phyloP scores from a whole-genome alignment of 2,797 vertebrate genomes.

The Psittacula echo region DNA sequence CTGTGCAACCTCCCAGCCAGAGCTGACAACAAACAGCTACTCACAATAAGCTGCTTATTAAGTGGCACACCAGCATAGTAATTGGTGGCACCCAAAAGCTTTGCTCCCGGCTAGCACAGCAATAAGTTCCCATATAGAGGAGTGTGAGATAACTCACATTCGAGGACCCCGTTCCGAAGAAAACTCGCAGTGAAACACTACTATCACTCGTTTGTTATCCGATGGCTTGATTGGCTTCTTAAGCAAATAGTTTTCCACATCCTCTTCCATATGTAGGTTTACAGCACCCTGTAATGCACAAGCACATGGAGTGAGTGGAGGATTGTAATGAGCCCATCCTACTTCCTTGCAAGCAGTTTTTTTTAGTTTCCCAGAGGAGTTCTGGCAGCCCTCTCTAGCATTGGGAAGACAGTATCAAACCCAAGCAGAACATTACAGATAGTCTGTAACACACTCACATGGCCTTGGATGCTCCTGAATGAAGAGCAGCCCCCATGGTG shows the following conservation, averaged over 20 bases:
- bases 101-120: rapidly evolving
- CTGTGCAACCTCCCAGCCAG: neutral
- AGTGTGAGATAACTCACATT: slow-evolving; percentile 78
- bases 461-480: rapidly evolving
- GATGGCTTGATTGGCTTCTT: slow-evolving; percentile 82
- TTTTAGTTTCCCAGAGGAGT: neutral
- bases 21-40: neutral
- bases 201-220: slow-evolving; percentile 84
- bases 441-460: rapidly evolving
- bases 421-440: rapidly evolving
- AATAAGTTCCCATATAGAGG: rapidly evolving
- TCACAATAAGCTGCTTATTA: rapidly evolving
- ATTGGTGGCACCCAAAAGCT: rapidly evolving
- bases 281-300: slow-evolving; percentile 82
- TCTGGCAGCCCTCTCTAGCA: neutral
- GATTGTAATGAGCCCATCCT: rapidly evolving
- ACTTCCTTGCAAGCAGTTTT: rapidly evolving
- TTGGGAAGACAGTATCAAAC: rapidly evolving
- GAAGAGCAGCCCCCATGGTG: rapidly evolving
- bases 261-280: slow-evolving; percentile 94
- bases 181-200: slow-evolving; percentile 98
- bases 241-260: slow-evolving; percentile 87
- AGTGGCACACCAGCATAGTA: no score
- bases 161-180: slow-evolving; percentile 94
- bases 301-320: rapidly evolving